A percentile compares a stretch with the other conserved stretches of the same genome.
phyloP scores from a whole-genome alignment of 2,113 vertebrate species.

The Grantiella picta region DNA sequence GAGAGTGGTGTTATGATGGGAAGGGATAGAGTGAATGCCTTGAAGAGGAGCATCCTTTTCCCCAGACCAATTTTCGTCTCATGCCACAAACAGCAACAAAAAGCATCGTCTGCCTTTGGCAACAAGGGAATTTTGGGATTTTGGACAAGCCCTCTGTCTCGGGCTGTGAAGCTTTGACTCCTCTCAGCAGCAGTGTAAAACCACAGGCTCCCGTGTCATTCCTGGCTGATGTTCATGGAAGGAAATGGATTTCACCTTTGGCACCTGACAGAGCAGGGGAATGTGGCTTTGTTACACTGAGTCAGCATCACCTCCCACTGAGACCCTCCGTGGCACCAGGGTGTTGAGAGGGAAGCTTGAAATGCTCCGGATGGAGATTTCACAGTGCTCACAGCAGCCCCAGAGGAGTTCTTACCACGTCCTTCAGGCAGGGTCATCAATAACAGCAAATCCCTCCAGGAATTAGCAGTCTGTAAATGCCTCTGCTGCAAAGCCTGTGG shows the following conservation, averaged over 20 bases:
- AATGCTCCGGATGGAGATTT: not conserved
- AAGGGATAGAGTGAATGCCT: not conserved
- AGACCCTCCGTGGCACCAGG: accelerated
- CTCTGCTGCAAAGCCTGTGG: not conserved
- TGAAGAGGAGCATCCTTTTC: not conserved
- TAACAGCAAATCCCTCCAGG: not conserved
- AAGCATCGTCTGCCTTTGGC: not conserved
- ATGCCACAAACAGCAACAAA: not conserved
- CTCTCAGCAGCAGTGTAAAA: not conserved
- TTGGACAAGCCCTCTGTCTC: not conserved
- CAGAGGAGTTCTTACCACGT: not conserved
- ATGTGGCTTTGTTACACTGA: not conserved
- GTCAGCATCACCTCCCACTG: accelerated
- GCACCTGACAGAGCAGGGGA: accelerated
- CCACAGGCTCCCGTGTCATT: accelerated
- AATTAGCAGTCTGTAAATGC: accelerated
- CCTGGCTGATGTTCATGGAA: not conserved
- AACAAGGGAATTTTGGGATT: not conserved
- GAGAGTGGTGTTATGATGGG: not conserved
- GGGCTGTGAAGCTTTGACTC: not conserved
- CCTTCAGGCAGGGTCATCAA: not conserved
- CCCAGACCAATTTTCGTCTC: not conserved
- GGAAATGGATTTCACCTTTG: not conserved
- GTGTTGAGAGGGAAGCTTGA: not conserved
- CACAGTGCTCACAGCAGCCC: not conserved